These are phyloP conservation scores for Pampus argenteus DNA, from an alignment of 2,797 vertebrate genomes.

Conservation along the genomic window DNA sequence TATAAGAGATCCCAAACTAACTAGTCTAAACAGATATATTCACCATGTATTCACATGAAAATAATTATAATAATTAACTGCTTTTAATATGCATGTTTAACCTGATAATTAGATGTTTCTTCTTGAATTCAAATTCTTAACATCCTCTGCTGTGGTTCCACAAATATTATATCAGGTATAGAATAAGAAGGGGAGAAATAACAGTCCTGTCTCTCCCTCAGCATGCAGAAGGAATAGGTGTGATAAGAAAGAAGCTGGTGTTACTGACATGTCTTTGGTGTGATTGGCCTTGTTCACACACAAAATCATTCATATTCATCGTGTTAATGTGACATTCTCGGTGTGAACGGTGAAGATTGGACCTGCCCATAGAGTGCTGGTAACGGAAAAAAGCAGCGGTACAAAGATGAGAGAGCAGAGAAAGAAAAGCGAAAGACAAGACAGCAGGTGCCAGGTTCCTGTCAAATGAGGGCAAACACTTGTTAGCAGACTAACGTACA, in stretches of 20 bases:
- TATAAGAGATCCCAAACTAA: no score
- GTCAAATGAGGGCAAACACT: neutral
- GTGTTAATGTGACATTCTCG: neutral
- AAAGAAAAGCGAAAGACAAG: neutral
- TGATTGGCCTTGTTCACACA: conserved; percentile 25
- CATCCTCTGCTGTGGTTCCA: conserved; percentile 3
- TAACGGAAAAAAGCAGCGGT: conserved; percentile 5
- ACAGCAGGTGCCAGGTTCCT: neutral
- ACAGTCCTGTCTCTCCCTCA: conserved; percentile 11
- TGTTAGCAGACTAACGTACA: neutral
- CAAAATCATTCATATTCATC: conserved; percentile 6
- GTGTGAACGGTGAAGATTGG: conserved; percentile 17
- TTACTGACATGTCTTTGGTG: conserved; percentile 19
- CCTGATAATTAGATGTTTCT: neutral
- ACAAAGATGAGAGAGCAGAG: neutral
- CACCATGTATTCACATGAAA: neutral
- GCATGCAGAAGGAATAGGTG: conserved; percentile 15
- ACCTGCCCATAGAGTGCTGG: conserved; percentile 23
- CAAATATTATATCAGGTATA: neutral
- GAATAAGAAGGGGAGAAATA: conserved; percentile 2
- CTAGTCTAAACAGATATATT: neutral
- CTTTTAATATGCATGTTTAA: neutral
- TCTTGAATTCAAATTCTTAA: neutral
- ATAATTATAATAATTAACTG: neutral
- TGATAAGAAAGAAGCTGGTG: conserved; percentile 8